These are phyloP conservation scores for Ptychochromis oligacanthus DNA, from an alignment of 2,113 vertebrate genomes.

Conservation along the genomic window DNA sequence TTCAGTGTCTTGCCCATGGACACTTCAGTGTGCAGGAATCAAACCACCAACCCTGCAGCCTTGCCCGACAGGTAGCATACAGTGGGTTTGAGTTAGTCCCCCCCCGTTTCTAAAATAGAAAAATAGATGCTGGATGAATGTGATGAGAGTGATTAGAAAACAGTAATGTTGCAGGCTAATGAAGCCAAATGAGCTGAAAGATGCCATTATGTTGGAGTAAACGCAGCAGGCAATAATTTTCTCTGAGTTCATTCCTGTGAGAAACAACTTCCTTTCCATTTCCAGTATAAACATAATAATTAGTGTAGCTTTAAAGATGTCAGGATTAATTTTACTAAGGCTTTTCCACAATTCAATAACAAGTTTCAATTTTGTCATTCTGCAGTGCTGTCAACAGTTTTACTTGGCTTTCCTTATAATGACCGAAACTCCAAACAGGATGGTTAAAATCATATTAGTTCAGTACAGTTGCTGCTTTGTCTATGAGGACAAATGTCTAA, in stretches of 20 bases:
- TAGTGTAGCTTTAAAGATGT: slow-evolving; percentile 1
- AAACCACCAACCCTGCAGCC: not conserved
- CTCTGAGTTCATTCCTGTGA: not conserved
- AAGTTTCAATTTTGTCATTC: not conserved
- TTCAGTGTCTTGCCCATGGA: not conserved
- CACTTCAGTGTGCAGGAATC: not conserved
- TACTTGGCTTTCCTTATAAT: not conserved
- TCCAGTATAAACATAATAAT: slow-evolving; percentile 1
- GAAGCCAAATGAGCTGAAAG: slow-evolving; percentile 21
- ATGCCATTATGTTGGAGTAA: not conserved
- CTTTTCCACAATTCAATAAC: not conserved
- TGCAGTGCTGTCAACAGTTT: not conserved
- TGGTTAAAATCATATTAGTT: not conserved
- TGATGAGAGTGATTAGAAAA: not conserved
- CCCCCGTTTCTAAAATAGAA: not conserved
- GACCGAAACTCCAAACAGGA: not conserved
- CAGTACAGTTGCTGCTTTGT: not conserved
- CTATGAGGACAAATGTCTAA: not conserved
- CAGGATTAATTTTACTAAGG: not conserved
- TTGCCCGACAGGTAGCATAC: too few relatives aligned
- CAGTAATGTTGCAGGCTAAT: not conserved
- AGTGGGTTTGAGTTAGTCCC: not conserved
- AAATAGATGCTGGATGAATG: not conserved
- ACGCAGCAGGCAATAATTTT: not conserved
- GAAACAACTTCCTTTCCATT: not conserved